phyloP scores from a whole-genome alignment of 2,113 vertebrate genomes.

The Struthio camelus region DNA sequence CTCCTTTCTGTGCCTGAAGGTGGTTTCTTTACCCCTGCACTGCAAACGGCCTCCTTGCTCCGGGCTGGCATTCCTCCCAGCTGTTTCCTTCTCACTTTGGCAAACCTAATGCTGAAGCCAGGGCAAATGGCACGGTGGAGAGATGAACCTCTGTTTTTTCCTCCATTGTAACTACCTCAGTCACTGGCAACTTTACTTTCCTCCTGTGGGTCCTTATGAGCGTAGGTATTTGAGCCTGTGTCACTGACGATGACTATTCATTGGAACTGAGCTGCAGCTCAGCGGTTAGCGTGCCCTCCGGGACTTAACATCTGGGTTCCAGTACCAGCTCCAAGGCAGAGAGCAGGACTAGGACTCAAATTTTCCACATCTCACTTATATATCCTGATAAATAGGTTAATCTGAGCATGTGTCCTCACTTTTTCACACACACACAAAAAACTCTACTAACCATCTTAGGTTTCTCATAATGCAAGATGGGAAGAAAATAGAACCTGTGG shows the following conservation, averaged over 20 bases:
- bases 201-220: accelerated
- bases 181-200: background rate
- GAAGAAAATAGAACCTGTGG: background rate
- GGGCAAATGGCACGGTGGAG: conserved; percentile 8
- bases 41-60: background rate
- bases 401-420: background rate
- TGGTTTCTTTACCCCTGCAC: background rate
- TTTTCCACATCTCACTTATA: background rate
- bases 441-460: background rate
- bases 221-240: background rate
- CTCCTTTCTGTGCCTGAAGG: background rate
- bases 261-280: background rate
- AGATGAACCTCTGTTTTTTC: background rate
- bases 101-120: background rate
- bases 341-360: background rate
- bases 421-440: background rate
- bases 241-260: accelerated
- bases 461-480: background rate
- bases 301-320: background rate
- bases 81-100: conserved; percentile 27
- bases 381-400: background rate
- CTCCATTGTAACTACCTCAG: background rate
- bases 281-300: background rate
- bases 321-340: background rate
- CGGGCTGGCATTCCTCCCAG: background rate